Conservation (phyloP, 2,797 vertebrate genomes). For the Gymnoscopelus microlampas region DNA sequence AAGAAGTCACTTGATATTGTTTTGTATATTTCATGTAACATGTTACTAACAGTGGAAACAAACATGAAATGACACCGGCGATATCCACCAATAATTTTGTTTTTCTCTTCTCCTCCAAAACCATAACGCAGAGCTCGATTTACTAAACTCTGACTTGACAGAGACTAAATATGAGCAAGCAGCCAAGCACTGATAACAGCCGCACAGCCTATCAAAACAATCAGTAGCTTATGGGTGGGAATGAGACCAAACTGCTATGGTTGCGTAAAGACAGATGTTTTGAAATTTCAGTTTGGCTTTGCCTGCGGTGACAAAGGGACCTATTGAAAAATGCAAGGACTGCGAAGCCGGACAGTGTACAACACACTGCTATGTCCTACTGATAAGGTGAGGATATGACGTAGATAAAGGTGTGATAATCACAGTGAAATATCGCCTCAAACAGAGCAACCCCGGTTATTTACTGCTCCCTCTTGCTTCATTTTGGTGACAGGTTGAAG, state of each 20-base stretch:
- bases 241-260: constrained; percentile 41
- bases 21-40: too few species aligned
- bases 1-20: not conserved
- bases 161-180: not conserved
- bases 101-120: constrained; percentile 54
- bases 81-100: constrained; percentile 17
- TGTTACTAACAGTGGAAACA: too few species aligned
- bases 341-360: constrained; percentile 79
- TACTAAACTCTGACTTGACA: not conserved
- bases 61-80: not conserved
- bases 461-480: constrained; percentile 43
- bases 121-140: constrained; percentile 19
- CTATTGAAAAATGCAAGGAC: constrained; percentile 81
- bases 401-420: constrained; percentile 76
- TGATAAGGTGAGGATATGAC: constrained; percentile 79
- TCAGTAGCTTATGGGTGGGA: constrained; percentile 27
- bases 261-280: constrained; percentile 75
- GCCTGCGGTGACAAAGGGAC: constrained; percentile 73
- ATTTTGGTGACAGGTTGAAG: constrained; percentile 77
- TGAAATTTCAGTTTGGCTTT: constrained; percentile 77
- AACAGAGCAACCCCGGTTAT: constrained; percentile 34
- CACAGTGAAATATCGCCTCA: constrained; percentile 81
- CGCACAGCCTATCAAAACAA: constrained; percentile 1
- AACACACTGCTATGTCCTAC: constrained; percentile 83
- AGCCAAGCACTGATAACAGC: too few species aligned